Conservation (phyloP, 2,797 vertebrate genomes). For the Labroides dimidiatus region DNA sequence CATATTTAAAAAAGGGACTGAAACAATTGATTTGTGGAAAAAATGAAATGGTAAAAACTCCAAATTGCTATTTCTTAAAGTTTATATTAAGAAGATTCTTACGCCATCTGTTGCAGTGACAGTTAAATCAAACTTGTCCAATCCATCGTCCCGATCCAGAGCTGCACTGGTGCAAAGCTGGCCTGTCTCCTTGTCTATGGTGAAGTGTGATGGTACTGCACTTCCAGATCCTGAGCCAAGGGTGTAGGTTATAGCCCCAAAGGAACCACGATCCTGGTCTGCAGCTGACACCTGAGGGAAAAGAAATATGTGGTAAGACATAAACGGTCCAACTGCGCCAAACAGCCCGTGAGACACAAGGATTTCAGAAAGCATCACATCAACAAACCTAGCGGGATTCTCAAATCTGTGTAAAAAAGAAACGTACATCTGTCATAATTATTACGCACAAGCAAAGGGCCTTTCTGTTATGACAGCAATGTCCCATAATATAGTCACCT, state of each 20-base stretch:
- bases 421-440: constrained; percentile 51
- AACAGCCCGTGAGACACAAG: constrained; percentile 32
- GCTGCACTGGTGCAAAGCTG: constrained; percentile 89
- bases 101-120: constrained; percentile 95
- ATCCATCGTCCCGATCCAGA: constrained; percentile 91
- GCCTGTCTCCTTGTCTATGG: constrained; percentile 88
- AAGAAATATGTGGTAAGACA: constrained; percentile 46
- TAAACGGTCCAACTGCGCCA: constrained; percentile 23
- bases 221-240: constrained; percentile 86
- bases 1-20: background rate
- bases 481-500: constrained; percentile 50
- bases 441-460: constrained; percentile 60
- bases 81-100: constrained; percentile 65
- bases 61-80: background rate
- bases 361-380: constrained; percentile 27
- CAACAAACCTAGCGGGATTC: constrained; percentile 28
- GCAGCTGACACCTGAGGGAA: constrained; percentile 89
- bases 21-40: background rate
- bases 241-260: constrained; percentile 90
- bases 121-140: constrained; percentile 89
- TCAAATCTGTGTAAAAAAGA: constrained; percentile 33
- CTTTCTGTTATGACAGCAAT: constrained; percentile 69
- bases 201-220: constrained; percentile 84
- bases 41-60: background rate
- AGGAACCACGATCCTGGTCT: constrained; percentile 91